Conservation (phyloP, 2,888 invertebrate genomes). For the Patella depressa region DNA sequence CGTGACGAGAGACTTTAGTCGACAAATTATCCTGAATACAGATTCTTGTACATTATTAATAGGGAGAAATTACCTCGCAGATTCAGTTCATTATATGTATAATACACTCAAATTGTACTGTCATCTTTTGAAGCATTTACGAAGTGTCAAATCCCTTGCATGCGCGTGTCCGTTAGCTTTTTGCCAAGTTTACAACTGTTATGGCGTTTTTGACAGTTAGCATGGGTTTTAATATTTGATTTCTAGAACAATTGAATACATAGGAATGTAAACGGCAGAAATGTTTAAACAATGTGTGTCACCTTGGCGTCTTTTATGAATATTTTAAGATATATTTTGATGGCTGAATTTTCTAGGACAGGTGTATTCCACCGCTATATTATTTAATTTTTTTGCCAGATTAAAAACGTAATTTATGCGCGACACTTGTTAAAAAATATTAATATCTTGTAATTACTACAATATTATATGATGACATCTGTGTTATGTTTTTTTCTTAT, state of each 20-base stretch:
- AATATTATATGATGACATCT: too few relatives aligned
- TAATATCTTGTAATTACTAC: too few relatives aligned
- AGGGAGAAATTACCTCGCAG: too few relatives aligned
- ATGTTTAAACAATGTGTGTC: not conserved
- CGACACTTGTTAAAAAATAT: too few relatives aligned
- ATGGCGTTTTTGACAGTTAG: not conserved
- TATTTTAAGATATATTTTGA: not conserved
- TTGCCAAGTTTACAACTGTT: not conserved
- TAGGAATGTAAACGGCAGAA: not conserved
- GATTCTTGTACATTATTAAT: constrained; percentile 4
- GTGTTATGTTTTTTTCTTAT: too few relatives aligned
- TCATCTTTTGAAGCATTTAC: not conserved
- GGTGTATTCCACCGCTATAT: too few relatives aligned
- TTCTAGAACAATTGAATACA: not conserved
- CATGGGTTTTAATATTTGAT: constrained; percentile 6
- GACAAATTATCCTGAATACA: not conserved
- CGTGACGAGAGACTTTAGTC: not conserved
- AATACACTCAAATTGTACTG: not conserved
- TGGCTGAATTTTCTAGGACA: too few relatives aligned
- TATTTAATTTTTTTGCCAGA: too few relatives aligned
- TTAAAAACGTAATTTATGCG: too few relatives aligned
- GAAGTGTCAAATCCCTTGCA: not conserved
- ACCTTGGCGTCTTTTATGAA: not conserved
- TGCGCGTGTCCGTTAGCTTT: not conserved
- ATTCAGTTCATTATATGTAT: too few relatives aligned